These are phyloP conservation scores for Drosophila malerkotliana DNA, from an alignment of 1,140 invertebrate species.

Conservation along the genomic window DNA sequence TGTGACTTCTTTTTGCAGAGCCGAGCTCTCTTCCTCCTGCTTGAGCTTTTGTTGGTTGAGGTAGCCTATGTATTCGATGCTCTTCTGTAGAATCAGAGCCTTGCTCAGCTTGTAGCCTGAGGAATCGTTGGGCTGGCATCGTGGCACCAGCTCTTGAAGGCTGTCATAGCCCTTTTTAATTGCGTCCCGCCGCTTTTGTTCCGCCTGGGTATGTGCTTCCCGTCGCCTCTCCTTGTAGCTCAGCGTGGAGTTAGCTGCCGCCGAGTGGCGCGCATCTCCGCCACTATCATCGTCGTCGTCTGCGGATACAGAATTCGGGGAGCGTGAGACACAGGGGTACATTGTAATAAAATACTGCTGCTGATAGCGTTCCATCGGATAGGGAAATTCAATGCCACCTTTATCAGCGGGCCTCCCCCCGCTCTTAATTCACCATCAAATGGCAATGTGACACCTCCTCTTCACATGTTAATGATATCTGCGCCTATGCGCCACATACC, in stretches of 20 bases:
- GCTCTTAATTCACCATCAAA: constrained; percentile 10
- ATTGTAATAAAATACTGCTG: constrained; percentile 8
- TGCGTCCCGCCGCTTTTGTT: constrained; percentile 98
- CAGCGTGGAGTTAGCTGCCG: constrained; percentile 85
- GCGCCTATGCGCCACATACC: constrained; percentile 85
- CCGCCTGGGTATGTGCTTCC: constrained; percentile 98
- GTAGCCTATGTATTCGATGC: constrained; percentile 96
- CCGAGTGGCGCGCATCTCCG: constrained; percentile 85
- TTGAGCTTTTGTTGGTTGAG: constrained; percentile 95
- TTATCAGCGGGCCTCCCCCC: constrained; percentile 53
- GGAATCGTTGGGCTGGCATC: constrained; percentile 91
- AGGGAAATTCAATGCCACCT: constrained; percentile 54
- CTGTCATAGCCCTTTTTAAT: constrained; percentile 98
- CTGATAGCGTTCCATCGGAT: constrained; percentile 41
- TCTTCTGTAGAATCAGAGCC: constrained; percentile 96
- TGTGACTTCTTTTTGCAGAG: constrained; percentile 96
- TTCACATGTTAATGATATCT: constrained; percentile 5
- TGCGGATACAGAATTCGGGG: constrained; percentile 21
- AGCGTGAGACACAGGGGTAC: constrained; percentile 1
- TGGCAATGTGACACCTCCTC: constrained; percentile 25
- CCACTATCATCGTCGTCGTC: constrained; percentile 92
- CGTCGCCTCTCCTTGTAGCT: constrained; percentile 96
- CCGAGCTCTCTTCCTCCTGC: constrained; percentile 96
- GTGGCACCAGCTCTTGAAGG: constrained; percentile 95
- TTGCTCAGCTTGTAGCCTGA: constrained; percentile 97